Evolutionary conservation across 2,888 invertebrate species (phyloP), one percentile per base, ranked within the genome.

Genomic region (Vannuccia rotundouncinata): DNA sequence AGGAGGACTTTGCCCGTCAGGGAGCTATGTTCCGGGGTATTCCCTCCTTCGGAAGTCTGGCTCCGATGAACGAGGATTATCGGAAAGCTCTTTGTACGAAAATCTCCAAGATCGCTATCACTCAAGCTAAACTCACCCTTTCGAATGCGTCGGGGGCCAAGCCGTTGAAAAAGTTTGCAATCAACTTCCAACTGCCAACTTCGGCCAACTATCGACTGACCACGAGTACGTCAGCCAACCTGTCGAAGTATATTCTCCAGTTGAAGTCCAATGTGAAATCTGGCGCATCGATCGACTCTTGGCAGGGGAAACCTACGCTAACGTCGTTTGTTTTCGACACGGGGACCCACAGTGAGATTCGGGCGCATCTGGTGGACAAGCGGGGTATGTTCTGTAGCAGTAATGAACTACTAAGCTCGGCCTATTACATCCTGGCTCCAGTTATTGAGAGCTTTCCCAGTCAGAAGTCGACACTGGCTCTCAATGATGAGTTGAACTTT

Each of bases 1-100:
- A 85, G 80, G 88, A 89, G 76, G 86, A 86, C 74, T 86, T 88
- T 77, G 86, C 87, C 77, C 85, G 86, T 83, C 84, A 86, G 79
- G 86, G 89, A 86, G 84, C 88, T 73, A 90, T 89, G 89, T 89
- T 85, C 83, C 84, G 89, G 27, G 89, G 89, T 0, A 87, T 88
- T 76, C 86, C 59, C 1, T 28, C 27, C 28, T 60, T 60, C 27
- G 78, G 60, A 27, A 78, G 60, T 28, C 29, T 78, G 78, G 59
- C 25, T 22, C 29, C 59, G 17, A 78, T 78, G 59, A 66, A 27
- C 25, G 66, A 66, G 5, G 66, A 5, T 5, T 66, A 66, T 27
- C 66, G 66, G 66, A 17, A 27, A 22, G 66, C 66, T 66, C 66
- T 66, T 2, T 66, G 17, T 5, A n/a, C 66, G 2, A 66, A 66